phyloP scores from a whole-genome alignment of 2,113 vertebrate genomes.

The Hemicordylus capensis region DNA sequence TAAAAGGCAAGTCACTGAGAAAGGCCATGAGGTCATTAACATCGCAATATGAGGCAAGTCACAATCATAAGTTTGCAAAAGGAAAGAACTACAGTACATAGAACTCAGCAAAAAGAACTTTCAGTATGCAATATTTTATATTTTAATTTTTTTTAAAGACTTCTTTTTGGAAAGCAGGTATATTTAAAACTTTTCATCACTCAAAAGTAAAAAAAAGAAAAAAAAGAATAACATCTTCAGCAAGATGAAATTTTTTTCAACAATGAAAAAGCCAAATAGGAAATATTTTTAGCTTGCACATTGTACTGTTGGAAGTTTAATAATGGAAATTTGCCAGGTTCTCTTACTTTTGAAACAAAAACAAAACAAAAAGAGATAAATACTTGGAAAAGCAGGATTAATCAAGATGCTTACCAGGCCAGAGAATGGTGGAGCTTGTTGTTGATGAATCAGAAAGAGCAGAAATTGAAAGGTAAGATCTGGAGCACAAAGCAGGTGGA shows the following conservation, averaged over 20 bases:
- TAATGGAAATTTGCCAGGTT: not conserved
- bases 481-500: not conserved
- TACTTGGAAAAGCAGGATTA: not conserved
- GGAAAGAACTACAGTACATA: not conserved
- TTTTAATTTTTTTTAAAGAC: conserved; percentile 25
- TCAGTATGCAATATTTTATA: conserved; percentile 2
- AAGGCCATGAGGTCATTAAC: conserved; percentile 6
- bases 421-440: not conserved
- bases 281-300: not conserved
- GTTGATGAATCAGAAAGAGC: not conserved
- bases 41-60: not conserved
- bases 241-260: no score
- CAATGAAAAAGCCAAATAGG: not conserved
- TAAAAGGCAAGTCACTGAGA: not conserved
- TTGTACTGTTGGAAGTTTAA: not conserved
- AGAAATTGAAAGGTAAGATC: not conserved
- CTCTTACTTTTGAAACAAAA: not conserved
- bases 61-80: not conserved
- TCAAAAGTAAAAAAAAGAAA: not conserved
- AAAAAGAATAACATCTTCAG: not conserved
- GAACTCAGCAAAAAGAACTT: not conserved
- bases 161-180: not conserved
- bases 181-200: not conserved
- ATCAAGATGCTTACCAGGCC: not conserved
- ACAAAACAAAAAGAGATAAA: not conserved